Evolutionary conservation across 2,113 vertebrate species (phyloP).

Genomic region (Sebastes schlegelii): DNA sequence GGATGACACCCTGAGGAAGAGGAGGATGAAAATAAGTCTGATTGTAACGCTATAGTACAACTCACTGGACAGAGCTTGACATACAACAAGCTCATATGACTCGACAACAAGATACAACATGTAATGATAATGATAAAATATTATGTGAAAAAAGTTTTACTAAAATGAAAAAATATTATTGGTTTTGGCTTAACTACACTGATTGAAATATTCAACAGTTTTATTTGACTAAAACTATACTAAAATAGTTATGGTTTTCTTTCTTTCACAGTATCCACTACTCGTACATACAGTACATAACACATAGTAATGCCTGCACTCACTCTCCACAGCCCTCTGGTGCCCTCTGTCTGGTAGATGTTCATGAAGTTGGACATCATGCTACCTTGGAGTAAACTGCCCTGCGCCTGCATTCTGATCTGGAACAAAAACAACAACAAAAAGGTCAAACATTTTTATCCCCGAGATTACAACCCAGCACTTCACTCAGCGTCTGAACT

Average conservation of each 20-base stretch:
- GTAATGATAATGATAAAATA: too few species aligned
- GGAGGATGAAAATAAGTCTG: neutral
- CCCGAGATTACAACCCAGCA: neutral
- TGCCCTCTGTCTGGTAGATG: conserved; percentile 97
- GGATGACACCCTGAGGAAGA: conserved; percentile 84
- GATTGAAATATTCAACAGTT: too few species aligned
- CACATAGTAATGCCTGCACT: conserved; percentile 56
- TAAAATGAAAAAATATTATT: too few species aligned
- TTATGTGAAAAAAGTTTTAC: too few species aligned
- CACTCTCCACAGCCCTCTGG: conserved; percentile 95
- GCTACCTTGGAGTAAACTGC: conserved; percentile 93
- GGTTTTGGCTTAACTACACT: too few species aligned
- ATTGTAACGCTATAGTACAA: neutral
- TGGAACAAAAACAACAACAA: conserved; percentile 66
- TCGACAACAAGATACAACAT: neutral
- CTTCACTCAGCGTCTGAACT: neutral
- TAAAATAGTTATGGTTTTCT: too few species aligned
- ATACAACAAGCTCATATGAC: neutral
- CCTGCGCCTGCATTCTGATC: conserved; percentile 98
- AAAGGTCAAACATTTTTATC: neutral
- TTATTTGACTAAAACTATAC: too few species aligned
- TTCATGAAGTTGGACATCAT: conserved; percentile 99
- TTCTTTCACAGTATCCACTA: too few species aligned
- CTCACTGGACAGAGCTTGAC: neutral
- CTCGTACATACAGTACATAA: too few species aligned